Base-by-base conservation (phyloP, 2,888 invertebrate genomes). In the Lepeophtheirus nordmannii region DNA sequence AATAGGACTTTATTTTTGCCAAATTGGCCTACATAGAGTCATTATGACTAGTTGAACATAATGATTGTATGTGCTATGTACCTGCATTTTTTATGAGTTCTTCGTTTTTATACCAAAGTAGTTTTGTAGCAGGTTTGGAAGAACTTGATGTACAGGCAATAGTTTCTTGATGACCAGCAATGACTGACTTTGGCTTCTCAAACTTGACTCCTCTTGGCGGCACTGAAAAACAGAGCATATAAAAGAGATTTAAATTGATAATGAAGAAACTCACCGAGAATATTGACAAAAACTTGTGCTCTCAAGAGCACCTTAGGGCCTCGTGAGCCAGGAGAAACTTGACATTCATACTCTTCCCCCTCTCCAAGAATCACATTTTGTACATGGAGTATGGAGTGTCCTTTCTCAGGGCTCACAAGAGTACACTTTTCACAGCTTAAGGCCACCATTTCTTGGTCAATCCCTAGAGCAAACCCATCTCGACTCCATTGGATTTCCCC, bases 391-490 rank as follows among this genome's bases (percentile, higher is more conserved):
- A 46, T 53, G 56, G 20, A 63, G 11, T 37, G 11, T 23, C 63
- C 63, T 23, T 8, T 46, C 14, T 46, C 17, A n/a, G 53, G 53
- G 53, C 53, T 46, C n/a, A 46, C 5, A 17, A 46, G 53, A 17
- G 53, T n/a, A 46, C 53, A 46, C 8, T 46, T 46, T 17, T 46
- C 17, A 17, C 53, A 46, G 53, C 53, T 46, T 17, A 46, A 46
- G 53, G 53, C 53, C 53, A 46, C 53, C 53, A 46, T 37, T 39
- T 61, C 62, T 2, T 12, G 39, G 12, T 23, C 22, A 14, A 20
- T 46, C 41, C 63, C 63, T 53, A 63, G 41, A 22, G 63, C 63
- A 37, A 63, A 63, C 22, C 63, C 63, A 30, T 63, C 53, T 22
- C 63, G 20, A 20, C 37, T 56, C 63, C 63, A 63, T 63, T 63